Percentiles rank a stretch among this genome's conserved stretches.
Evolutionary conservation across 2,888 invertebrate species (phyloP).

Genomic region (Nomada fabriciana): DNA sequence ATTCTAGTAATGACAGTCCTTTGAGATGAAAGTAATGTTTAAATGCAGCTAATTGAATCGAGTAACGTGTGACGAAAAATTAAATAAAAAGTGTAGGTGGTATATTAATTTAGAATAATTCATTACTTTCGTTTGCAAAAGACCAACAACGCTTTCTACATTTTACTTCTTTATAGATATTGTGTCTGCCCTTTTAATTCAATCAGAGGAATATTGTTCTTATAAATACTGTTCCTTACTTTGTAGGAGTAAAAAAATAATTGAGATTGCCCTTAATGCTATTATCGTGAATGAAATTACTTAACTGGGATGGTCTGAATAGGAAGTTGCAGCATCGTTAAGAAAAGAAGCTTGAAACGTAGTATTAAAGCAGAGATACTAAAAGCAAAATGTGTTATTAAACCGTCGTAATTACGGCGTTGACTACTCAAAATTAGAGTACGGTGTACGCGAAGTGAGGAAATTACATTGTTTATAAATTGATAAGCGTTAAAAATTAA

Average conservation of each 20-base stretch:
- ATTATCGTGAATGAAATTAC: conserved; percentile 34
- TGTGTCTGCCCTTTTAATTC: not conserved
- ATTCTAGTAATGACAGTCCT: too few species aligned
- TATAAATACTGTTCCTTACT: not conserved
- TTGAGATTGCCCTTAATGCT: conserved; percentile 23
- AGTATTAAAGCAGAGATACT: conserved; percentile 27
- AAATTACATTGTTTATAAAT: not conserved
- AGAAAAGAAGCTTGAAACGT: conserved; percentile 22
- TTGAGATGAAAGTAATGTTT: too few species aligned
- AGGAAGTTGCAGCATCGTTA: conserved; percentile 18
- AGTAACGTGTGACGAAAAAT: too few species aligned
- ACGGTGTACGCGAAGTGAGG: not conserved
- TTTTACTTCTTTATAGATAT: not conserved
- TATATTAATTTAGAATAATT: not conserved
- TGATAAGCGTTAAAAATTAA: not conserved
- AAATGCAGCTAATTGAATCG: too few species aligned
- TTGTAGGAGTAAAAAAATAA: conserved; percentile 1
- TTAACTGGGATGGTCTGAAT: conserved; percentile 13
- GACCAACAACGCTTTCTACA: not conserved
- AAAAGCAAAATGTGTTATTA: conserved; percentile 30
- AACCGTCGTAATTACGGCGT: conserved; percentile 9
- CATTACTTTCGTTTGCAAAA: not conserved
- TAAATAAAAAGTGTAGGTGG: too few species aligned
- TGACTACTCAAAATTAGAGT: conserved; percentile 15
- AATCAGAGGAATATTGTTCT: not conserved